Evolutionary conservation across 2,888 invertebrate species (phyloP).

Genomic region (Callyntrura guangdongensis): DNA sequence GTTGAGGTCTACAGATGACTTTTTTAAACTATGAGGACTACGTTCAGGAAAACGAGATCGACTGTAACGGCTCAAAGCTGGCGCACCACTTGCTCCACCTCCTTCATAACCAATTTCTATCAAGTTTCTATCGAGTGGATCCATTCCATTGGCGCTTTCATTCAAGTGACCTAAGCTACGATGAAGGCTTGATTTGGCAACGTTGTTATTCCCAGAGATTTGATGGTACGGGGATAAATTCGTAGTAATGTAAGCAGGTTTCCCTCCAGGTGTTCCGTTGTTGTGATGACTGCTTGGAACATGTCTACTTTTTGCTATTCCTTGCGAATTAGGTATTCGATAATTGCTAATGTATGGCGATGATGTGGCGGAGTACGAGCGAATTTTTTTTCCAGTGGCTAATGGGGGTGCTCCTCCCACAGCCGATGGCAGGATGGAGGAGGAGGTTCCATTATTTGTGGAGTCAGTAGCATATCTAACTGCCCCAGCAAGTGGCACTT

Average conservation of each 20-base stretch:
- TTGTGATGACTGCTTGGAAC: conserved; percentile 49
- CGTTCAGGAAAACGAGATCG: conserved; percentile 35
- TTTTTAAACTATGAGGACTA: conserved; percentile 64
- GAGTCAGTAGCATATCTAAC: conserved; percentile 33
- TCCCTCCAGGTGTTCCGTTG: conserved; percentile 40
- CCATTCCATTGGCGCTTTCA: conserved; percentile 55
- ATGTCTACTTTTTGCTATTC: conserved; percentile 60
- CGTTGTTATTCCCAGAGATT: conserved; percentile 61
- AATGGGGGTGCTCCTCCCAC: not conserved
- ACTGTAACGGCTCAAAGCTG: conserved; percentile 23
- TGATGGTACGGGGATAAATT: conserved; percentile 51
- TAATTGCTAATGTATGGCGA: conserved; percentile 82
- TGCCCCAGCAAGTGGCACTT: conserved; percentile 74
- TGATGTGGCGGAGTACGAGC: conserved; percentile 81
- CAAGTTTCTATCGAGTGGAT: conserved; percentile 11
- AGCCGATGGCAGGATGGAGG: conserved; percentile 38
- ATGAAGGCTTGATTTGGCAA: conserved; percentile 70
- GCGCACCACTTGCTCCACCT: not conserved
- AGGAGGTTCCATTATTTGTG: conserved; percentile 47
- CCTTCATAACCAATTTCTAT: conserved; percentile 54
- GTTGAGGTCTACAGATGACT: conserved; percentile 62
- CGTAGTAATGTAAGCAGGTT: conserved; percentile 17
- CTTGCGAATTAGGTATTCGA: conserved; percentile 72
- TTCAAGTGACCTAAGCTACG: conserved; percentile 68
- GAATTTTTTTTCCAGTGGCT: conserved; percentile 63